Evolutionary conservation across 2,113 vertebrate genomes (phyloP), one percentile per base, ranked within the genome.

Genomic region (Tricholaema leucomelas): DNA sequence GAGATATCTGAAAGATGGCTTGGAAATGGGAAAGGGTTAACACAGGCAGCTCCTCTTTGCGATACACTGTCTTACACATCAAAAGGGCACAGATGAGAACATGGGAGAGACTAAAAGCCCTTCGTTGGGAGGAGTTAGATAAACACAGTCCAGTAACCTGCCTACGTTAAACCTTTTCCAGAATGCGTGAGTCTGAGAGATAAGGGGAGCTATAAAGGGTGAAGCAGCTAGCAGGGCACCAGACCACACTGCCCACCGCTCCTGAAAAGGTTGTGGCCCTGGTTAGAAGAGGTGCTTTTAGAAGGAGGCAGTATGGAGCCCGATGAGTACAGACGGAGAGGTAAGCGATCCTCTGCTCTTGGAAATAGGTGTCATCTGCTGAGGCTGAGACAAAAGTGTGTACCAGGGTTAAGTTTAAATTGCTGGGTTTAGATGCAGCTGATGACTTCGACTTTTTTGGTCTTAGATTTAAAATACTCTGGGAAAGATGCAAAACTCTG

Each of bases 241-340:
- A 93, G 52, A 88, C 30, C 16, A 27, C 54, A 33, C 77, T 85
- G 72, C 42, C 84, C 63, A 21, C 72, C 33, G 69, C 71, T 91
- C 70, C 71, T 10, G 20, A 31, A 31, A 63, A 66, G 63, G 65
- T 87, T 5, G 33, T 46, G 40, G 74, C 55, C 75, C 54, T 11
- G n/a, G 16, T 74, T 40, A 33, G 86, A 48, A 61, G 86, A 81
- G 50, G 63, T 42, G 42, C 44, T 77, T 76, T 55, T 25, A 24
- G 61, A 54, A 87, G 58, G 46, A 66, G 23, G 16, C 40, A 1
- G 21, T 27, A 97, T 97, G 97, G 97, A 97, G 33, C 95, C 97
- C 1, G 94, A 96, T 69, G 97, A 98, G 84, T 98, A 98, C 96
- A 96, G 97, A 42, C 69, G n/a, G 81, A 97, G 98, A 97, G 98